Conservation (phyloP, 1,140 invertebrate genomes). For the Lasioglossum albipes region DNA sequence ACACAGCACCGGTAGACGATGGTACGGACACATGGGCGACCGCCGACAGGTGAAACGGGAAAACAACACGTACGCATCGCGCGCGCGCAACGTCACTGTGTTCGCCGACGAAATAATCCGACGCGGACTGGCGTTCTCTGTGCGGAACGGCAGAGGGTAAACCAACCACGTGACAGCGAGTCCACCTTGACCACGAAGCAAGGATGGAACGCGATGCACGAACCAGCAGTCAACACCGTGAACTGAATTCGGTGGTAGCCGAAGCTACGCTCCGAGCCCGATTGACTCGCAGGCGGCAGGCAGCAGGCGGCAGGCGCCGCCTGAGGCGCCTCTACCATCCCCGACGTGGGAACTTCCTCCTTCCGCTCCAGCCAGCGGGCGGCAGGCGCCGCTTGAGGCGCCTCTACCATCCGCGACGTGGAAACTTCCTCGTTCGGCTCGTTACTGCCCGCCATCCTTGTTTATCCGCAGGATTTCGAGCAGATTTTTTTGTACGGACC, state of each 20-base stretch:
- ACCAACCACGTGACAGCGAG: slow-evolving; percentile 45
- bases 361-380: too few species aligned
- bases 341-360: slow-evolving; percentile 55
- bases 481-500: neutral
- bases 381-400: slow-evolving; percentile 53
- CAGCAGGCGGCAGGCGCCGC: slow-evolving; percentile 31
- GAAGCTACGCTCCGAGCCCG: slow-evolving; percentile 65
- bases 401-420: slow-evolving; percentile 51
- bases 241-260: slow-evolving; percentile 68
- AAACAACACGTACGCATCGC: slow-evolving; percentile 15
- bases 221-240: slow-evolving; percentile 50
- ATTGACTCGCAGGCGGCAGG: slow-evolving; percentile 58
- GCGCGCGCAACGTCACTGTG: neutral
- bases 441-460: slow-evolving; percentile 21
- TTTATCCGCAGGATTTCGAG: slow-evolving; percentile 32
- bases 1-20: slow-evolving; percentile 21
- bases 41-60: neutral
- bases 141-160: too few species aligned
- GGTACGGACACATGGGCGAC: neutral
- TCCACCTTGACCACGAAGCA: slow-evolving; percentile 44
- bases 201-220: slow-evolving; percentile 39
- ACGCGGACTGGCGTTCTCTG: neutral
- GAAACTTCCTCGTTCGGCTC: slow-evolving; percentile 49
- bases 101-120: neutral
- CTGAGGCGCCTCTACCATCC: slow-evolving; percentile 56